Percentiles rank a stretch among this genome's conserved stretches.
phyloP scores from a whole-genome alignment of 2,113 vertebrate genomes.

The Anser cygnoides region DNA sequence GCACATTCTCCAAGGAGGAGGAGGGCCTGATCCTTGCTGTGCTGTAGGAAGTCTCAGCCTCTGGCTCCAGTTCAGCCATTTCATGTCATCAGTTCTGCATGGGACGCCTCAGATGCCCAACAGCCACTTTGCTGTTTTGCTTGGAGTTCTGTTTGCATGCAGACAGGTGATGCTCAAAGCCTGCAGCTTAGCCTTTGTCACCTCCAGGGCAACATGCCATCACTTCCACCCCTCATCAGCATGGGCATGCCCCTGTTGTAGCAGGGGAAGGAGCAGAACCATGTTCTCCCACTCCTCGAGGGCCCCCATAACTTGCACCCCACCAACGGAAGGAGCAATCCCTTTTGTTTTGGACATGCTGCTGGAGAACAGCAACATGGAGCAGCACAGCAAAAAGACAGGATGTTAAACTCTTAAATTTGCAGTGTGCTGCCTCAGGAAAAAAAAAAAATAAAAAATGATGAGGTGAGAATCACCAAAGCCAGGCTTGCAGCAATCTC shows the following conservation, averaged over 20 bases:
- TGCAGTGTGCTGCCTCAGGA: not conserved
- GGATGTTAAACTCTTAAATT: not conserved
- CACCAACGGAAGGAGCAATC: not conserved
- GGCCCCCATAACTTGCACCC: too few species aligned
- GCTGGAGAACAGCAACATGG: not conserved
- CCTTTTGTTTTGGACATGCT: not conserved
- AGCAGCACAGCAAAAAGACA: not conserved
- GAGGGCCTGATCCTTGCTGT: not conserved
- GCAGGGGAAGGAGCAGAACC: not conserved
- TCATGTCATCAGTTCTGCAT: not conserved
- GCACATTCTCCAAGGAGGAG: not conserved
- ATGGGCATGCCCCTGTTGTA: fast-evolving
- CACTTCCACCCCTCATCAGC: not conserved
- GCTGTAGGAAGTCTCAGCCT: not conserved
- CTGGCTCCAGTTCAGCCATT: not conserved
- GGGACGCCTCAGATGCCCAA: not conserved
- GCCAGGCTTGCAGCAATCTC: not conserved
- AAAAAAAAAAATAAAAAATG: not conserved
- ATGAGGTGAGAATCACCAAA: not conserved
- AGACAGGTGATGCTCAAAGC: not conserved
- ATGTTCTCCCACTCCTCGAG: not conserved
- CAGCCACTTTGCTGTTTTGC: not conserved
- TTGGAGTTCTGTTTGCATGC: not conserved
- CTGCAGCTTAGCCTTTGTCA: not conserved
- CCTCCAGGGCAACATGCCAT: not conserved